These are phyloP conservation scores for Scomber japonicus DNA, from an alignment of 2,113 vertebrate species.

Conservation along the genomic window DNA sequence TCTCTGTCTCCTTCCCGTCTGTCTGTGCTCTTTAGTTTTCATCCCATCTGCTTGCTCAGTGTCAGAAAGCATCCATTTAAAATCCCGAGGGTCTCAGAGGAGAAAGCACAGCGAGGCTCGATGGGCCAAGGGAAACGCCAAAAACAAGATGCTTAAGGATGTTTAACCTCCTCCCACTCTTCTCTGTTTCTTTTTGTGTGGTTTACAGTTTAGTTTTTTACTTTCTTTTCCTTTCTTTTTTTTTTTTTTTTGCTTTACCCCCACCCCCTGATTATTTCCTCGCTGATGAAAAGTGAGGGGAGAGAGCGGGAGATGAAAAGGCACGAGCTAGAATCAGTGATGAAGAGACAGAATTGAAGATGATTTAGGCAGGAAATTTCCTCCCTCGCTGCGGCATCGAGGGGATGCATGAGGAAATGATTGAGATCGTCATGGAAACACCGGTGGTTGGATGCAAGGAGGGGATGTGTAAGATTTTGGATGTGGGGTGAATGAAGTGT, in stretches of 20 bases:
- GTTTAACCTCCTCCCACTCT: background rate
- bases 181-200: background rate
- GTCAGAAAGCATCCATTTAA: constrained; percentile 68
- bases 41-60: constrained; percentile 59
- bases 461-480: constrained; percentile 24
- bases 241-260: background rate
- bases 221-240: background rate
- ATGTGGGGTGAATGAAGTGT: constrained; percentile 20
- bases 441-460: constrained; percentile 19
- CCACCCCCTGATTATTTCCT: constrained; percentile 47
- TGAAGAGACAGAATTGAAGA: constrained; percentile 57
- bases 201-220: constrained; percentile 24
- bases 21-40: constrained; percentile 55
- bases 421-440: constrained; percentile 79
- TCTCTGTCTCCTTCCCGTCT: constrained; percentile 19
- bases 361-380: constrained; percentile 61
- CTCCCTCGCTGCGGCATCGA: constrained; percentile 30
- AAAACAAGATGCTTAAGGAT: constrained; percentile 52
- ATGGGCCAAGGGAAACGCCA: constrained; percentile 51
- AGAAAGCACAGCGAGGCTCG: constrained; percentile 37
- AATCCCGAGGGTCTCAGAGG: constrained; percentile 55
- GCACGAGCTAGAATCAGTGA: constrained; percentile 31
- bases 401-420: constrained; percentile 60
- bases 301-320: constrained; percentile 60
- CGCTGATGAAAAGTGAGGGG: constrained; percentile 47